A percentile compares a stretch with the other conserved stretches of the same genome.
Evolutionary conservation across 2,888 invertebrate species (phyloP).

Genomic region (Xylota segnis): DNA sequence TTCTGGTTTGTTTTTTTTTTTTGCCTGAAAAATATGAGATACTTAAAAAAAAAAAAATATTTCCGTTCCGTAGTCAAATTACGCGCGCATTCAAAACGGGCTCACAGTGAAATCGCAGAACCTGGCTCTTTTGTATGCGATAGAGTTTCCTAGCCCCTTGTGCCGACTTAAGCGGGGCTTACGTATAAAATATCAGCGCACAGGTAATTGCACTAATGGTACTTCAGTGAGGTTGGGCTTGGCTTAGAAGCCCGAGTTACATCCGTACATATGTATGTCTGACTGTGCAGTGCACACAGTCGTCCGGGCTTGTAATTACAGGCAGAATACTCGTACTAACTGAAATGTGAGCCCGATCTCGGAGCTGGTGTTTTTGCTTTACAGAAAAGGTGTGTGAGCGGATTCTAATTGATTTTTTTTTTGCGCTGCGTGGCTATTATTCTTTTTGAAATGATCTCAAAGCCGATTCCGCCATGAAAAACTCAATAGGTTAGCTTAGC

Average conservation of each 20-base stretch:
- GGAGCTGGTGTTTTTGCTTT: conserved; percentile 62
- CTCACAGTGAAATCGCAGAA: conserved; percentile 47
- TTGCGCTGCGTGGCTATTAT: conserved; percentile 30
- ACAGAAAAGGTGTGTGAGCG: conserved; percentile 69
- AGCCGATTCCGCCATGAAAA: conserved; percentile 17
- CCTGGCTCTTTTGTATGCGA: conserved; percentile 54
- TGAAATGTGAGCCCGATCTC: conserved; percentile 59
- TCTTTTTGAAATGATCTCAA: conserved; percentile 37
- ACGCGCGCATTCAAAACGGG: conserved; percentile 61
- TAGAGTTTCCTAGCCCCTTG: conserved; percentile 14
- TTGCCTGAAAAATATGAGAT: conserved; percentile 28
- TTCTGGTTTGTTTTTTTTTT: conserved; percentile 38
- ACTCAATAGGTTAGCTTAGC: conserved; percentile 23
- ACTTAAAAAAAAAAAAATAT: conserved; percentile 27
- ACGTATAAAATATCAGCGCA: conserved; percentile 56
- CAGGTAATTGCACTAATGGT: conserved; percentile 69
- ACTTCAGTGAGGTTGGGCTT: conserved; percentile 54
- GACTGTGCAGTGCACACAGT: conserved; percentile 29
- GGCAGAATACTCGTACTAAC: conserved; percentile 15
- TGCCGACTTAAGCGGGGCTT: conserved; percentile 14
- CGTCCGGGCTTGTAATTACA: conserved; percentile 41
- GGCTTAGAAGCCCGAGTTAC: conserved; percentile 33
- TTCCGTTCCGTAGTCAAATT: conserved; percentile 69
- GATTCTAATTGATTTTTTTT: conserved; percentile 62
- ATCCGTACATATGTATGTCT: conserved; percentile 39